Evolutionary conservation across 2,888 invertebrate genomes (phyloP), one percentile per base, ranked within the genome.

Genomic region (Lathronympha strigana): DNA sequence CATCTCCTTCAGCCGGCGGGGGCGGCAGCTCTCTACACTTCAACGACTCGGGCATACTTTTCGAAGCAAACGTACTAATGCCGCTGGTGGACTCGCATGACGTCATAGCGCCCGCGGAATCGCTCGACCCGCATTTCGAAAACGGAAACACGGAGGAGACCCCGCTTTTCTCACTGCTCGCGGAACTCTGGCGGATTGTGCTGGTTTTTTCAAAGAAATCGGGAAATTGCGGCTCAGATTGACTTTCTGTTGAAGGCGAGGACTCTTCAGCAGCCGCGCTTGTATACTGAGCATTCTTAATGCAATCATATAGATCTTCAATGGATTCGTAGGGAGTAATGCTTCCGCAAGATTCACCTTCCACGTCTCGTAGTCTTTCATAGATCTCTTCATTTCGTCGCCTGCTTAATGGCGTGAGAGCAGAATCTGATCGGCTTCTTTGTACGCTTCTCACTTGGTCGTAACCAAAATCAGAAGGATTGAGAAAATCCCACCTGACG

Each of bases 271-370:
- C 85, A 4, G 82, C 86, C 4, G 84, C 82, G 68, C 86, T 90
- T 15, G 79, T 82, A 66, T 90, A 91, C 5, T 86, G 84, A n/a
- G 86, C 77, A 69, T 92, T 92, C 70, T 92, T 92, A 23, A 92
- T 92, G 71, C 92, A 92, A 62, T 92, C 92, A 68, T 92, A 92
- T 31, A 92, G 74, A 73, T 92, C 92, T 77, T 92, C 92, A 67
- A 92, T 92, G 0, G 92, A 92, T 75, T 92, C 92, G 66, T 92
- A 92, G 0, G 92, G 92, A 13, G 92, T 92, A 68, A 92, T 87
- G 69, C 91, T 90, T 19, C 86, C 90, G 69, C 87, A 90, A 33
- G 91, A 92, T 76, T 90, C 90, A 38, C 76, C 82, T 70, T 90
- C 91, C 0, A 76, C 82, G 55, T 86, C 81, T 1, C 83, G 82